Evolutionary conservation across 2,797 vertebrate species (phyloP).

Genomic region (Bryconaethiops microstoma): DNA sequence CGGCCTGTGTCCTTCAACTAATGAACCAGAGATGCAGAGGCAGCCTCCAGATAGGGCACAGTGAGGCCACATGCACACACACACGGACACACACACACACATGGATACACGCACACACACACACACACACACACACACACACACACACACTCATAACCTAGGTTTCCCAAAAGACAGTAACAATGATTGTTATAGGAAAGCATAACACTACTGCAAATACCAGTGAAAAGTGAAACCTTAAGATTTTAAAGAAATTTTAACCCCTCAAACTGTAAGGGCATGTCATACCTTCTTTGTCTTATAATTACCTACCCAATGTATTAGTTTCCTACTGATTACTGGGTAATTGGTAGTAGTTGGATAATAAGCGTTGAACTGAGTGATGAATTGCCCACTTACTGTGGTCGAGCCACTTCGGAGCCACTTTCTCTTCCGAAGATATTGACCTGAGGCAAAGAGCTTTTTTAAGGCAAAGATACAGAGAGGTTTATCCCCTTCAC

Average conservation of each 20-base stretch:
- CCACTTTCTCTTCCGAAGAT: slow-evolving; percentile 11
- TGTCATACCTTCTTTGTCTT: not conserved
- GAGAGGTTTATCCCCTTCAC: not conserved
- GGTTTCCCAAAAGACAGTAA: not conserved
- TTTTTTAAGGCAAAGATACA: not conserved
- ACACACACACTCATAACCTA: not conserved
- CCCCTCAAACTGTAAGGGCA: not conserved
- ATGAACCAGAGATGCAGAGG: slow-evolving; percentile 41
- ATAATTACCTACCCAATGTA: not conserved
- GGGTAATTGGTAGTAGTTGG: not conserved
- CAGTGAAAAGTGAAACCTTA: not conserved
- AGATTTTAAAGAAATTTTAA: not conserved
- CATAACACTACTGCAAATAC: not conserved
- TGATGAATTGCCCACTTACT: not conserved
- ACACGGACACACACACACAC: slow-evolving; percentile 18
- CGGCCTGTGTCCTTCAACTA: slow-evolving; percentile 35
- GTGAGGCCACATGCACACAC: slow-evolving; percentile 31
- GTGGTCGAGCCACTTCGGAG: not conserved
- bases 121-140: slow-evolving; percentile 11
- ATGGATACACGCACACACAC: slow-evolving; percentile 21
- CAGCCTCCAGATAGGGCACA: slow-evolving; percentile 25
- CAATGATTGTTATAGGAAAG: not conserved
- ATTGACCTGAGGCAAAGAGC: slow-evolving; percentile 12
- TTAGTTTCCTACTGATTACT: not conserved
- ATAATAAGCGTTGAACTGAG: not conserved